phyloP scores from a whole-genome alignment of 2,113 vertebrate species.

The Brachyhypopomus occidentalis region DNA sequence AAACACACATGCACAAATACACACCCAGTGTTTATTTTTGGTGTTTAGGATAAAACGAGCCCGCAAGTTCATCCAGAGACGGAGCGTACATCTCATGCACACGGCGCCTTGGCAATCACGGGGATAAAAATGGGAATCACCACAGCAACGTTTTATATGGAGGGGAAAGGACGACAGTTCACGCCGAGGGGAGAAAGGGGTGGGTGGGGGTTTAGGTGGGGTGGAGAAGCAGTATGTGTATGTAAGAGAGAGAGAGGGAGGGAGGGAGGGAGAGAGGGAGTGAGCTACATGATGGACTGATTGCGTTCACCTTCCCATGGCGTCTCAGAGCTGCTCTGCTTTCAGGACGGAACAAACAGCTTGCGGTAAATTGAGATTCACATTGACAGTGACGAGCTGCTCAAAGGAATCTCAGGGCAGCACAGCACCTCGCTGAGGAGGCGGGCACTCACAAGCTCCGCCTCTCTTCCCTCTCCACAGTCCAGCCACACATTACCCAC shows the following conservation, averaged over 20 bases:
- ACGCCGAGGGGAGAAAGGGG: constrained; percentile 2
- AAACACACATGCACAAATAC: constrained; percentile 15
- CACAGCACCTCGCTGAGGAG: background rate
- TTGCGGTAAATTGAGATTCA: constrained; percentile 15
- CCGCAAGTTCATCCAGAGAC: background rate
- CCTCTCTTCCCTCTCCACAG: constrained; percentile 68
- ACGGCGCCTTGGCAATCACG: background rate
- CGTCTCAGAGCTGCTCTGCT: background rate
- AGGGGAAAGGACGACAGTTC: background rate
- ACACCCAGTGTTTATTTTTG: constrained; percentile 7
- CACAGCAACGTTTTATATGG: background rate
- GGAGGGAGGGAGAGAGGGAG: background rate
- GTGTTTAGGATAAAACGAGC: background rate
- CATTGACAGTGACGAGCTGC: background rate
- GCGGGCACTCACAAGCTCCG: background rate
- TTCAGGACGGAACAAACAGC: background rate
- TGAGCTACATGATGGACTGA: background rate
- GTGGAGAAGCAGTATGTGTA: too few relatives aligned
- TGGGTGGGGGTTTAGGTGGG: too few relatives aligned
- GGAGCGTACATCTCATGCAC: background rate
- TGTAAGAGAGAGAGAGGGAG: too few relatives aligned
- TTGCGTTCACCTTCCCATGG: constrained; percentile 7
- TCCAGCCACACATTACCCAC: constrained; percentile 94
- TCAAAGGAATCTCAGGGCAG: background rate
- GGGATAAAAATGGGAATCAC: background rate